phyloP scores from a whole-genome alignment of 92 coral and sea anemone genomes.

The Umimayanthus chanpuru region DNA sequence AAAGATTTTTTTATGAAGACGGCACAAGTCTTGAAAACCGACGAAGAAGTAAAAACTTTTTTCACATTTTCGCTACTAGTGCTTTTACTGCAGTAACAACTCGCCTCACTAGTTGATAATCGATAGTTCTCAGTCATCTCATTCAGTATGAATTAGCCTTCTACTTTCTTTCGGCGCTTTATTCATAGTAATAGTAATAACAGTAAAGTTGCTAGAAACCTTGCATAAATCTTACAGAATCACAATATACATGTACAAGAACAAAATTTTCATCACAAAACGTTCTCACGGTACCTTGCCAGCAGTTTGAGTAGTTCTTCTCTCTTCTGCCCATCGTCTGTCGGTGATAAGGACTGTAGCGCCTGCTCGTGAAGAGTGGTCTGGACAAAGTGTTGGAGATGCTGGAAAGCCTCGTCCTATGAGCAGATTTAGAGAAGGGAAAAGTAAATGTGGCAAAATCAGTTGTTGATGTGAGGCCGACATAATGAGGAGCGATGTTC shows the following conservation, averaged over 20 bases:
- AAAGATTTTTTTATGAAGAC: no score
- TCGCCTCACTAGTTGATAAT: neutral
- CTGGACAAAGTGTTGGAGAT: slow-evolving; percentile 93
- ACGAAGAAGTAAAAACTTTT: no score
- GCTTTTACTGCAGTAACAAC: neutral
- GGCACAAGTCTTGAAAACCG: no score
- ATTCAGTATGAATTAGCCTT: no score
- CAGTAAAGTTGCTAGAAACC: no score
- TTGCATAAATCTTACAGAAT: no score
- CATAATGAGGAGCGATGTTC: no score
- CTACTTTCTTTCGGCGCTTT: no score
- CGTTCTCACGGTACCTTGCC: slow-evolving; percentile 63
- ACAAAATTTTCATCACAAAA: neutral
- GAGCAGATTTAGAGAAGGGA: neutral
- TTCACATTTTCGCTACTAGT: no score
- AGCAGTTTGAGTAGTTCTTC: slow-evolving; percentile 95
- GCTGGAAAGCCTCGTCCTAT: slow-evolving; percentile 91
- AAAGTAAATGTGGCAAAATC: neutral
- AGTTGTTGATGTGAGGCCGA: no score
- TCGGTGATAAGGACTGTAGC: slow-evolving; percentile 90
- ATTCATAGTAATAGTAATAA: no score
- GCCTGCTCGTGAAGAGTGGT: slow-evolving; percentile 96
- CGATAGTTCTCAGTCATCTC: no score
- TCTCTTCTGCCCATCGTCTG: slow-evolving; percentile 92
- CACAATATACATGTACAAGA: neutral